A percentile compares a stretch with the other conserved stretches of the same genome.
Conservation (phyloP, 1,140 invertebrate species). For the Tetranychus cinnabarinus region DNA sequence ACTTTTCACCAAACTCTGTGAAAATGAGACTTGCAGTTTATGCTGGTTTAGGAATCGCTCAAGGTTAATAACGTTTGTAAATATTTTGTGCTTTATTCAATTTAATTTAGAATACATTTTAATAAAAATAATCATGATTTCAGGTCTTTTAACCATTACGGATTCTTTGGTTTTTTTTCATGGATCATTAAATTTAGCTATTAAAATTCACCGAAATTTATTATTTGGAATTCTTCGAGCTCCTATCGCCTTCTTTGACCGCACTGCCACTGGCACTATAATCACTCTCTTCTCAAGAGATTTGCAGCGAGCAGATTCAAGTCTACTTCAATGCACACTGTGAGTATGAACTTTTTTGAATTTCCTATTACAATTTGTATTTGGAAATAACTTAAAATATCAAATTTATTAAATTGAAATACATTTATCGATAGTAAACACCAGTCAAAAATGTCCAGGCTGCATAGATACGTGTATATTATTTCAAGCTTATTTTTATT, state of each 20-base stretch:
- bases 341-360: neutral
- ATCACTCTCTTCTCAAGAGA: conserved; percentile 8
- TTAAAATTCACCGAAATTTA: neutral
- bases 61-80: too few relatives aligned
- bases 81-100: too few relatives aligned
- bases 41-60: too few relatives aligned
- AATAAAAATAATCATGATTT: neutral
- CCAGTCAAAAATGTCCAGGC: too few relatives aligned
- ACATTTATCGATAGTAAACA: too few relatives aligned
- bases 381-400: neutral
- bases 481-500: too few relatives aligned
- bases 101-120: too few relatives aligned
- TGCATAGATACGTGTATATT: too few relatives aligned
- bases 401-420: too few relatives aligned
- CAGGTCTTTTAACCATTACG: neutral
- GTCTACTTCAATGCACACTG: neutral
- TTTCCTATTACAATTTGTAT: neutral
- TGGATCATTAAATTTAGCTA: neutral
- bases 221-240: conserved; percentile 22
- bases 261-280: conserved; percentile 17
- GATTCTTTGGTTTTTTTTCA: neutral
- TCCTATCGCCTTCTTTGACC: conserved; percentile 38
- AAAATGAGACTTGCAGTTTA: too few relatives aligned
- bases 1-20: too few relatives aligned
- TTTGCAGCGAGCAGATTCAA: conserved; percentile 2